Base-by-base conservation (phyloP, 2,797 vertebrate genomes). In the Pseudopleuronectes americanus region DNA sequence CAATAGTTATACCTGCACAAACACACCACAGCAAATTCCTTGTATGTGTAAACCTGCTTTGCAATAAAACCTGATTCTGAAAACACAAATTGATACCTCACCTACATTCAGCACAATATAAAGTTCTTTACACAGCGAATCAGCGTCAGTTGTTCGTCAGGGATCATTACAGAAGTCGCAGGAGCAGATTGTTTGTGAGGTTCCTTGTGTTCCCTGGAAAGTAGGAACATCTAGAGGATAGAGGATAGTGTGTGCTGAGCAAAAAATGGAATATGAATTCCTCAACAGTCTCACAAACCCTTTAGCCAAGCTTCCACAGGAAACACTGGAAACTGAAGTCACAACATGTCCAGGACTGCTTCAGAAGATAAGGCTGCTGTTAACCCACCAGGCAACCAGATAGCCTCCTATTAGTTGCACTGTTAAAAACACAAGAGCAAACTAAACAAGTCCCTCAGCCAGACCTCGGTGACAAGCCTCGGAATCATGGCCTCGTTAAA, bases 291-390 rank as follows among this genome's bases (percentile, higher is more conserved):
- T 71, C 31, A 63, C 8, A 57, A 57, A 69, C 52, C n/a, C 26
- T 70, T 69, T 53, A 69, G 48, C 58, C 24, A 41, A 62, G 65
- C 49, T 23, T 82, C 52, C 31, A 70, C 57, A 68, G 69, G 61
- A 83, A 78, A 73, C 31, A 66, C 8, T 66, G 68, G 58, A 82
- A 84, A 77, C 64, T 67, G 60, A 55, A 80, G 60, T 79, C 73
- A 54, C 56, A 78, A 68, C 77, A 81, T 53, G 57, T 41, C 57
- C 51, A 74, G 48, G 41, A 66, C 64, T 51, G 58, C 36, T 68
- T 52, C 36, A 76, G 54, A 54, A 82, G 85, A 89, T 84, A 86
- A 88, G 71, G 8, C 56, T 41, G 66, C 36, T 13, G 4, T 61
- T 61, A 41, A 63, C 68, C 53, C 71, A 60, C 23, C 48, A 71